These are phyloP conservation scores for Ophiothrix spiculata DNA, from an alignment of 35 echinoderm and acorn worm genomes.

Conservation along the genomic window DNA sequence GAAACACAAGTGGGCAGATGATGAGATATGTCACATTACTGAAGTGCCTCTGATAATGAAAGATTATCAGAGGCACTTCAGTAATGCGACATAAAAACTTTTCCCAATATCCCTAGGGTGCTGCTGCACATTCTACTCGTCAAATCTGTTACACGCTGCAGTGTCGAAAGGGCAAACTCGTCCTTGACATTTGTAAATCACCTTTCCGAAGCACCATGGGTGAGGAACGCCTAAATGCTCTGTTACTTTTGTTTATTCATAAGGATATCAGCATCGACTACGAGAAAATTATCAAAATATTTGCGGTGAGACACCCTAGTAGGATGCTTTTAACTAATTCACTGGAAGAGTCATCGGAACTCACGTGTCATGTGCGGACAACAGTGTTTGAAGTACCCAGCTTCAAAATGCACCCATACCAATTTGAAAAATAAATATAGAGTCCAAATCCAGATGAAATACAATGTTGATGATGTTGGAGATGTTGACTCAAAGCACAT, in stretches of 20 bases:
- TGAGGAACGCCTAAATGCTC: conserved; percentile 54
- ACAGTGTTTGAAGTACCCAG: too few species aligned
- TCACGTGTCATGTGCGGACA: too few species aligned
- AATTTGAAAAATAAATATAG: too few species aligned
- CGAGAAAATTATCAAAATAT: conserved; percentile 40
- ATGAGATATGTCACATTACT: not conserved
- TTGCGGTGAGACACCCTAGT: conserved; percentile 40
- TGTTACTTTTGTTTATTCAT: conserved; percentile 42
- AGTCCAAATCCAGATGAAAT: too few species aligned
- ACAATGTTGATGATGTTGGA: too few species aligned
- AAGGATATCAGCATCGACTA: conserved; percentile 49
- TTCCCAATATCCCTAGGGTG: conserved; percentile 25
- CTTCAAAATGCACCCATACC: too few species aligned
- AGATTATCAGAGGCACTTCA: too few species aligned
- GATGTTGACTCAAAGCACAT: too few species aligned
- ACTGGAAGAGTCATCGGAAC: not conserved
- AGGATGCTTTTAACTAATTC: conserved; percentile 22
- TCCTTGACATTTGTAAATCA: conserved; percentile 25
- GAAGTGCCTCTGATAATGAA: too few species aligned
- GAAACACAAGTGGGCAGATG: conserved; percentile 20
- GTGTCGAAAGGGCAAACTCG: conserved; percentile 57
- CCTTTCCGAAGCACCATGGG: conserved; percentile 29
- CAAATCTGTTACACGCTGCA: conserved; percentile 29
- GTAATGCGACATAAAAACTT: not conserved
- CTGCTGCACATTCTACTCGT: conserved; percentile 27